Evolutionary conservation across 2,888 invertebrate genomes (phyloP), one percentile per base, ranked within the genome.

Genomic region (Troglohyphantes excavatus): DNA sequence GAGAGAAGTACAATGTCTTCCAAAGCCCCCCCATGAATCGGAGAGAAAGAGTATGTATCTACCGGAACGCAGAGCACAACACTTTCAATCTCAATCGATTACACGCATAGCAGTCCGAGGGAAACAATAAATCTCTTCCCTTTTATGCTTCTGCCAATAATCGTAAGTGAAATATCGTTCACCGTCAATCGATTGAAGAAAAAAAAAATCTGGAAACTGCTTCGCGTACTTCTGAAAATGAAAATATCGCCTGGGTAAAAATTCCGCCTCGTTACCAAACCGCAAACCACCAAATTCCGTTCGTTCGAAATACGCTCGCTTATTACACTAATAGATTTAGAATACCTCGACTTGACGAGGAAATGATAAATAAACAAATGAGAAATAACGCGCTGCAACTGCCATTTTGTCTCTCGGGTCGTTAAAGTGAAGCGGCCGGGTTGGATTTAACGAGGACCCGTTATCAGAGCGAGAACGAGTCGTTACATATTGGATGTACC

Each of bases 241-340:
- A 53, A 53, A 53, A n/a, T n/a, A 0, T n/a, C 5, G 13, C n/a
- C 53, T 2, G 5, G 17, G 13, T 53, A 17, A 53, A 53, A 53
- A 53, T 17, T 53, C 53, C 13, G 5, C n/a, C 53, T 53, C 5
- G 53, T 17, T n/a, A 53, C 17, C 53, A 53, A n/a, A 53, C 53
- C 53, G 53, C 53, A 23, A 9, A 65, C 23, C 65, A n/a, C 59
- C 6, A 59, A 59, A 59, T 59, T 21, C 59, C 59, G n/a, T 21
- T 59, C 59, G 59, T 23, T 13, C 23, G 26, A 29, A 68, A 72
- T 72, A 46, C 17, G 23, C 17, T 23, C 26, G 46, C 46, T 72
- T 72, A 72, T 72, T 72, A 26, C 72, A 6, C 46, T 26, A 43
- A 72, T 72, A 72, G 72, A 72, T 72, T 46, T 23, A 23, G 26